Evolutionary conservation across 2,797 vertebrate genomes (phyloP).

Genomic region (Chaetophractus vellerosus): DNA sequence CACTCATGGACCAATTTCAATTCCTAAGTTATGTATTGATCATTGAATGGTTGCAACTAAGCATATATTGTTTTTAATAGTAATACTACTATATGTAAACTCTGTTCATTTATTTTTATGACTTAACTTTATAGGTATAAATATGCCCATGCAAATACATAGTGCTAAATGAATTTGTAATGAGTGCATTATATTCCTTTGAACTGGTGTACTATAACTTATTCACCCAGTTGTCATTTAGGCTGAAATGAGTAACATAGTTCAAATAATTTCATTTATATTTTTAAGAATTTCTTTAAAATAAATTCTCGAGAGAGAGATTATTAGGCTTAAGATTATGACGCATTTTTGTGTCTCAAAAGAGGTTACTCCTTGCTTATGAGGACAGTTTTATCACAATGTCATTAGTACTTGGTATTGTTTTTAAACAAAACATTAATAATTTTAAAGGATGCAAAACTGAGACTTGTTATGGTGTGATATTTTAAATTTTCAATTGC

Average conservation of each 20-base stretch:
- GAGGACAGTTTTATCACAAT: not conserved
- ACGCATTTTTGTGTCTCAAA: not conserved
- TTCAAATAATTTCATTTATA: not conserved
- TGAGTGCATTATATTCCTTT: not conserved
- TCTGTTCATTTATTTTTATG: conserved; percentile 49
- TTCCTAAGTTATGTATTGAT: not conserved
- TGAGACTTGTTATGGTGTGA: not conserved
- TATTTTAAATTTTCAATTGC: conserved; percentile 15
- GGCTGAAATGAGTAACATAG: not conserved
- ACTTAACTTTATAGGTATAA: not conserved
- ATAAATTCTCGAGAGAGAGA: not conserved
- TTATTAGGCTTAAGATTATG: not conserved
- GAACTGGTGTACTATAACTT: not conserved
- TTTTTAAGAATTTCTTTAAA: not conserved
- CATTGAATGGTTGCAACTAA: not conserved
- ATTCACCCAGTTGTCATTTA: not conserved
- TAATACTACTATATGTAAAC: not conserved
- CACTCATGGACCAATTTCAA: not conserved
- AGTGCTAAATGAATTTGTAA: conserved; percentile 43
- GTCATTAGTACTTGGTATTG: not conserved
- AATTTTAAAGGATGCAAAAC: not conserved
- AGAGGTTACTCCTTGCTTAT: not conserved
- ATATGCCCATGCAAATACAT: not conserved
- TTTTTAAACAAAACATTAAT: conserved; percentile 35
- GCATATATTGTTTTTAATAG: not conserved